phyloP scores from a whole-genome alignment of 2,113 vertebrate species.

The Hemicordylus capensis region DNA sequence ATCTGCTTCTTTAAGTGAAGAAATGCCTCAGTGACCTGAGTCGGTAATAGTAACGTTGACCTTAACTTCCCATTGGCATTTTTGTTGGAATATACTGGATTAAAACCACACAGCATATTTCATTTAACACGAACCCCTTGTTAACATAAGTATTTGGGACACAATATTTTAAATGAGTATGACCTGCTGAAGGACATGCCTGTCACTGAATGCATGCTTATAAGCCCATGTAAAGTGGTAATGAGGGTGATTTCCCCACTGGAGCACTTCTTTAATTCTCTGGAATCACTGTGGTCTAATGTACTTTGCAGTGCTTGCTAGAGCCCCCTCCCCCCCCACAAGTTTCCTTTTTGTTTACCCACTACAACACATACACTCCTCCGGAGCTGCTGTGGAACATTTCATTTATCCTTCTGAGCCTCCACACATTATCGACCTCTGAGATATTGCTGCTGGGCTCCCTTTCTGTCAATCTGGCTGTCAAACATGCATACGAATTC shows the following conservation, averaged over 20 bases:
- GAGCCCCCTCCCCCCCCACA: background rate
- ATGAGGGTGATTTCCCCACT: background rate
- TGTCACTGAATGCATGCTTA: slow-evolving; percentile 34
- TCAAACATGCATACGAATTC: slow-evolving; percentile 31
- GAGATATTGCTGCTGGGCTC: slow-evolving; percentile 12
- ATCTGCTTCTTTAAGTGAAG: slow-evolving; percentile 48
- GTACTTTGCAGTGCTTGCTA: slow-evolving; percentile 21
- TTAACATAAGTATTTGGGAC: background rate
- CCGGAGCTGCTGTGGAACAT: slow-evolving; percentile 1
- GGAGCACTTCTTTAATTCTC: slow-evolving; percentile 48
- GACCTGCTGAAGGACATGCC: slow-evolving; percentile 43
- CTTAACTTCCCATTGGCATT: slow-evolving; percentile 57
- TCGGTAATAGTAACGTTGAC: slow-evolving; percentile 58
- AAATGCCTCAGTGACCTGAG: slow-evolving; percentile 61
- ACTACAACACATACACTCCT: background rate
- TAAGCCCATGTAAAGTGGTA: slow-evolving; percentile 22
- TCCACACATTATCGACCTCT: slow-evolving; percentile 37
- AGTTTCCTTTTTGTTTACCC: slow-evolving; percentile 31
- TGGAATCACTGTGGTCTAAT: slow-evolving; percentile 42
- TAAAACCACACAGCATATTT: background rate
- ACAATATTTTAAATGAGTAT: slow-evolving; percentile 31
- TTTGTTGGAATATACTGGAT: background rate
- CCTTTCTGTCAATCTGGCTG: slow-evolving; percentile 10
- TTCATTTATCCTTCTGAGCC: background rate
- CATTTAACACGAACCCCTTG: background rate